Evolutionary conservation across 2,113 vertebrate genomes (phyloP), one percentile per base, ranked within the genome.

Genomic region (Anser cygnoides): DNA sequence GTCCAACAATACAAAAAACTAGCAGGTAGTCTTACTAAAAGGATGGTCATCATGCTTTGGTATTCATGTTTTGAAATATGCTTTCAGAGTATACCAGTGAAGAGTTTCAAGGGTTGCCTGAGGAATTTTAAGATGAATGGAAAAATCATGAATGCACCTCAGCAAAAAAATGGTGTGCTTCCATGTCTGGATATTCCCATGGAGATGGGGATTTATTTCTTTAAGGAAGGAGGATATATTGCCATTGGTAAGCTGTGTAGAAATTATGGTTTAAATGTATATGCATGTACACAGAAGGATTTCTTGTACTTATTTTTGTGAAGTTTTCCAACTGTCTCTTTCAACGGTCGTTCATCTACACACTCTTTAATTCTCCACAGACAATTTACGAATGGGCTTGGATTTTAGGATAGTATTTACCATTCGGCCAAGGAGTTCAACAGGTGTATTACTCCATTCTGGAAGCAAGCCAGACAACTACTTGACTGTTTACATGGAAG

Each of bases 121-220:
- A 98, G 97, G 75, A 98, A 99, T 95, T 99, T 99, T 66, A 98
- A 98, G 93, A 93, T 99, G 96, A 98, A 99, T 35, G 98, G 98
- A 74, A 97, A 97, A 10, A 84, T 87, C 33, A 95, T 99, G 96
- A 95, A 92, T 37, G 93, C 89, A 46, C 98, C 98, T 33, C 95
- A 97, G 19, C 79, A 92, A 29, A 99, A 98, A 79, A 93, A 91
- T 10, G 98, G 98, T 0, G 85, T 98, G 6, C 98, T 98, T 17
- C 99, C 98, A 37, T 99, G 99, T 94, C 97, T 98, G 52, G 98
- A 98, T 44, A 97, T 97, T 76, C 97, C 96, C 62, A 94, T 96
- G 93, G 98, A 99, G 79, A 97, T 89, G 19, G 99, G 99, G 61
- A 97, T 98, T 70, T 99, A 98, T 94, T 99, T 99, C 97, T 98